Evolutionary conservation across 2,888 invertebrate species (phyloP).

Genomic region (Agrotis ipsilon): DNA sequence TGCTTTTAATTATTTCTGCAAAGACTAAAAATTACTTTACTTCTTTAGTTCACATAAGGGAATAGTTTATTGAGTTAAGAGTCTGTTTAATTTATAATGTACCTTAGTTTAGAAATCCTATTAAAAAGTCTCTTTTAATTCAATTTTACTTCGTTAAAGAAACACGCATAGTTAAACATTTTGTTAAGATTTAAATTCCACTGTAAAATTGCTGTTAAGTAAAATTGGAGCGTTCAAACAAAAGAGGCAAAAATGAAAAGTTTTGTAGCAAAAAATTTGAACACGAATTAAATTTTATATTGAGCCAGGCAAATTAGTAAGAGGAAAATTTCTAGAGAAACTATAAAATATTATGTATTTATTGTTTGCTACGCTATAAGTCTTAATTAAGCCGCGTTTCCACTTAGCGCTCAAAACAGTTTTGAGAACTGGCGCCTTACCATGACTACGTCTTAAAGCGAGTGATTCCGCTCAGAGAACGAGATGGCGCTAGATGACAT

Average conservation of each 20-base stretch:
- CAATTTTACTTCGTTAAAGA: neutral
- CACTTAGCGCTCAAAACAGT: too few species aligned
- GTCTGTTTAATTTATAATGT: too few species aligned
- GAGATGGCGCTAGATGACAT: too few species aligned
- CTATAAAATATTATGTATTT: slow-evolving; percentile 1
- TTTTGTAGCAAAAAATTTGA: slow-evolving; percentile 13
- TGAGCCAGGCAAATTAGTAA: slow-evolving; percentile 1
- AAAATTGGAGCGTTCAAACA: slow-evolving; percentile 36
- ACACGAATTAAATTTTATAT: slow-evolving; percentile 29
- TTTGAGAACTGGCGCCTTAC: too few species aligned
- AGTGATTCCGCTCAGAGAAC: too few species aligned
- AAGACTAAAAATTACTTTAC: too few species aligned
- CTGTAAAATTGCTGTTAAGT: slow-evolving; percentile 19
- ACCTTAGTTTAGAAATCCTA: too few species aligned
- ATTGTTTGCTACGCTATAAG: neutral
- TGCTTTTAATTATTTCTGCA: too few species aligned
- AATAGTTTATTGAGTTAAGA: too few species aligned
- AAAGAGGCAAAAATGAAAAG: slow-evolving; percentile 26
- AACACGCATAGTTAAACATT: neutral
- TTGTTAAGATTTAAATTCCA: slow-evolving; percentile 16
- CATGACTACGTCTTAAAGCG: too few species aligned
- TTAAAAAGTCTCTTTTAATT: too few species aligned
- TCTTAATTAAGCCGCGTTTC: neutral
- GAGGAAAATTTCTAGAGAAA: slow-evolving; percentile 3
- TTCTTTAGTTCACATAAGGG: too few species aligned